Conservation (phyloP, 2,888 invertebrate species). For the Apotomis turbidana region DNA sequence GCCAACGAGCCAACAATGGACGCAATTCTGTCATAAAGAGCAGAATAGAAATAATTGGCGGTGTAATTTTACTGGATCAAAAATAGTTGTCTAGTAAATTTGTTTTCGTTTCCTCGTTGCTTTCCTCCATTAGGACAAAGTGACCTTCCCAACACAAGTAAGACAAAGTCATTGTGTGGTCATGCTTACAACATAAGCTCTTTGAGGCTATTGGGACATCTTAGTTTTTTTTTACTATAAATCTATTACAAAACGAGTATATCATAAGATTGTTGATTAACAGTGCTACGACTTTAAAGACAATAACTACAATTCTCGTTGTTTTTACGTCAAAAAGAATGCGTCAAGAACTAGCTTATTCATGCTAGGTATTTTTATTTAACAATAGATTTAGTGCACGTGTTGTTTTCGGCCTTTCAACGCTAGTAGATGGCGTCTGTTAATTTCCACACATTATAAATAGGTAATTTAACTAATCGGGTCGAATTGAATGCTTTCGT, state of each 20-base stretch:
- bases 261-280: conserved; percentile 1
- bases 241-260: background rate
- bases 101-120: too few relatives aligned
- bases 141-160: too few relatives aligned
- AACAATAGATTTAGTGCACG: background rate
- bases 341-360: background rate
- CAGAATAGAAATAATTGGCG: conserved; percentile 23
- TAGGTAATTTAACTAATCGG: conserved; percentile 22
- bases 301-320: conserved; percentile 10
- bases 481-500: conserved; percentile 34
- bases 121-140: too few relatives aligned
- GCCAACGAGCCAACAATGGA: conserved; percentile 47
- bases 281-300: conserved; percentile 1
- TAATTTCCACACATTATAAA: conserved; percentile 20
- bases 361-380: background rate
- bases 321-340: conserved; percentile 6
- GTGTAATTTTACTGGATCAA: background rate
- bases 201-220: too few relatives aligned
- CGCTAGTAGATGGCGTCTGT: background rate
- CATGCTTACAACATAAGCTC: too few relatives aligned
- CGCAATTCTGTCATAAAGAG: conserved; percentile 38
- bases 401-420: conserved; percentile 10
- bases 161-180: too few relatives aligned
- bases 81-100: background rate
- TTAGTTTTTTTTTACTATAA: too few relatives aligned